phyloP scores from a whole-genome alignment of 2,888 invertebrate species.

The Eustalomyia histrio region DNA sequence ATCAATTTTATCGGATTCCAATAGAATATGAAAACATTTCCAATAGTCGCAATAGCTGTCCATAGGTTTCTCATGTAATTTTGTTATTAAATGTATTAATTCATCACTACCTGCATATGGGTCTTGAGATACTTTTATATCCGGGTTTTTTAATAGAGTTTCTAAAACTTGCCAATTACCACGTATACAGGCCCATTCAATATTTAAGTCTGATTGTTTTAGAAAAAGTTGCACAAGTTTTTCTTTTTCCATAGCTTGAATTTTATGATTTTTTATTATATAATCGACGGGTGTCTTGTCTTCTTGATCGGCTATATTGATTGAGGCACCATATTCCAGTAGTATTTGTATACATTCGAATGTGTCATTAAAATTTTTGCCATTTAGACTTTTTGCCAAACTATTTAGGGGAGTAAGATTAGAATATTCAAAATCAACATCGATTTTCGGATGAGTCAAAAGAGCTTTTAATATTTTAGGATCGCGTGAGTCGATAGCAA shows the following conservation, averaged over 20 bases:
- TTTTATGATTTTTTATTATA: constrained; percentile 73
- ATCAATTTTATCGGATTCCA: constrained; percentile 82
- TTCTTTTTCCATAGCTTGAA: constrained; percentile 67
- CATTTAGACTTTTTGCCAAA: constrained; percentile 73
- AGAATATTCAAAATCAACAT: constrained; percentile 72
- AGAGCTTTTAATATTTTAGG: constrained; percentile 72
- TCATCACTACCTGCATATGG: constrained; percentile 82
- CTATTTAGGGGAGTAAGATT: constrained; percentile 75
- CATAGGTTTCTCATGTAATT: constrained; percentile 80
- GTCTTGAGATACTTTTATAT: constrained; percentile 80
- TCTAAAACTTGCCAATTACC: constrained; percentile 79
- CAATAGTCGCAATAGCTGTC: constrained; percentile 81
- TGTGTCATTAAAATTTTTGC: constrained; percentile 72
- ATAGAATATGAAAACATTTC: constrained; percentile 83
- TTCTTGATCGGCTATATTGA: constrained; percentile 75
- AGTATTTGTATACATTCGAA: constrained; percentile 73
- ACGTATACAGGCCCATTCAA: constrained; percentile 81
- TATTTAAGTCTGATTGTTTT: constrained; percentile 71
- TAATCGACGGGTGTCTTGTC: constrained; percentile 76
- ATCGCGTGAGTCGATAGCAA: constrained; percentile 76
- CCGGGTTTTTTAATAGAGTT: constrained; percentile 77
- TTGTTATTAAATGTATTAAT: constrained; percentile 81
- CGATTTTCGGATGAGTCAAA: constrained; percentile 68
- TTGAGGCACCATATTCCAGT: constrained; percentile 74
- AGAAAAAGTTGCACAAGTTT: constrained; percentile 73